Evolutionary conservation across 2,888 invertebrate genomes (phyloP).

Genomic region (Baronia brevicornis): DNA sequence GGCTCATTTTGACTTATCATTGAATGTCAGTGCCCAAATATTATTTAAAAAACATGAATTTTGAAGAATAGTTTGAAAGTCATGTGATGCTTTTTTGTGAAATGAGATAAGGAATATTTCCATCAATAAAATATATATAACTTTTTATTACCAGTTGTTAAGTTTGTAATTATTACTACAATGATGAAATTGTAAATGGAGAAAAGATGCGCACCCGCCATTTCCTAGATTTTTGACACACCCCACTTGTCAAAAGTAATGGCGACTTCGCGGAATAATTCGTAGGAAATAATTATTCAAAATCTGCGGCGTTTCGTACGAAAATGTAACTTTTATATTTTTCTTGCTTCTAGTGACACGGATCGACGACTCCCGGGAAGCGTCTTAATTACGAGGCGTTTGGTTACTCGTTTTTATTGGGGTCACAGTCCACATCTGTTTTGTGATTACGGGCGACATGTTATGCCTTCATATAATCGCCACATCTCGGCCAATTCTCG

Average conservation of each 20-base stretch:
- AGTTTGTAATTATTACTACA: no score
- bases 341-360: constrained; percentile 38
- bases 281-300: constrained; percentile 35
- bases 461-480: constrained; percentile 21
- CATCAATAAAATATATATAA: no score
- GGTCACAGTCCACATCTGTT: constrained; percentile 55
- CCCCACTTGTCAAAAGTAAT: constrained; percentile 17
- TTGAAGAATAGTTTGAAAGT: no score
- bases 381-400: constrained; percentile 43
- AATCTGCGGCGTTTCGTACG: constrained; percentile 28
- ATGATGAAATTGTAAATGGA: no score
- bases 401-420: constrained; percentile 33
- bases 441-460: constrained; percentile 32
- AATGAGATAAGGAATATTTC: no score
- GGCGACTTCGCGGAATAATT: constrained; percentile 27
- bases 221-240: constrained; percentile 19
- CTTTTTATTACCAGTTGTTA: no score
- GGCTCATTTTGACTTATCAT: no score
- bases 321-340: constrained; percentile 34
- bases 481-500: constrained; percentile 24
- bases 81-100: no score
- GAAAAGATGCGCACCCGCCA: no score
- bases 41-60: no score
- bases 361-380: constrained; percentile 32
- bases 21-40: no score